Base-by-base conservation (phyloP, 2,888 invertebrate genomes). In the Eugnorisma glareosa region DNA sequence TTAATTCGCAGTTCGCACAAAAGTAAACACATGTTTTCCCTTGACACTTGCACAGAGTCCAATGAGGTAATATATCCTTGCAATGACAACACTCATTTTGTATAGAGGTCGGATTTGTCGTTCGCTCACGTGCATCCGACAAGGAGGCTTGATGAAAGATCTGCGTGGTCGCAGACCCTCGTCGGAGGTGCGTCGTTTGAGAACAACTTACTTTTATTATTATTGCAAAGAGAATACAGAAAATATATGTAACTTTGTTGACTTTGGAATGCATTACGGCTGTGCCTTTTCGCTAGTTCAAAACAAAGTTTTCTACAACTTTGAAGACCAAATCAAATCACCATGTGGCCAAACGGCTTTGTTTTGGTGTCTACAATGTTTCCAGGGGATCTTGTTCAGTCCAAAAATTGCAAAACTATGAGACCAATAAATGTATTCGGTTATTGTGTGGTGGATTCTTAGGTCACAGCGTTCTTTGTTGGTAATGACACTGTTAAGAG, bases 41-140 rank as follows among this genome's bases (percentile, higher is more conserved):
- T 45, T 73, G 24, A 11, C 13, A n/a, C 10, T 40, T 40, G 8
- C 21, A 37, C 24, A 77, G 21, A 48, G 18, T 31, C 28, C 13
- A n/a, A 63, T 48, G 37, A 40, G 15, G 21, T 31, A 59, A n/a
- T 31, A 31, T 40, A 59, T 59, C 59, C n/a, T n/a, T 35, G 18
- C 45, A 73, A 57, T 43, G 35, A 43, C 54, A 66, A 59, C 67
- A 63, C 48, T 79, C 31, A n/a, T 45, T 72, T 40, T 66, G 31
- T 72, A 57, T 11, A 59, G 57, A 43, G 68, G 45, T 57, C 40
- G 67, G 31, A 88, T 89, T 89, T 87, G 86, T 86, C 86, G 77
- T 77, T 51, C 67, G 77, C 69, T 66, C 48, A 51, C 64, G 45
- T n/a, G 63, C 45, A 35, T 28, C 68, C 66, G 57, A 51, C 61